phyloP scores from a whole-genome alignment of 2,888 invertebrate species.

The Volucella inanis region DNA sequence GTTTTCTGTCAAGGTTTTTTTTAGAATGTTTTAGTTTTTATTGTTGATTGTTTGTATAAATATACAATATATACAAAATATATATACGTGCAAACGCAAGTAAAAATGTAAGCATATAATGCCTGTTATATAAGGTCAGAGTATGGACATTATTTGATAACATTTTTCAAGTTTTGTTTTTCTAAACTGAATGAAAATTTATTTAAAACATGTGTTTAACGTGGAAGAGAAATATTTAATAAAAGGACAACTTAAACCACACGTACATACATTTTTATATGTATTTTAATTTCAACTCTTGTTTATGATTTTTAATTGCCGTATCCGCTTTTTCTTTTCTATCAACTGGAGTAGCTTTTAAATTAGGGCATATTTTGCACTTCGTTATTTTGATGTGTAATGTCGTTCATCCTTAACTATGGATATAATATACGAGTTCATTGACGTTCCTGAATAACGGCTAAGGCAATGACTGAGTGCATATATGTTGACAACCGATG shows the following conservation, averaged over 20 bases:
- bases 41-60: not conserved
- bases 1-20: slow-evolving; percentile 26
- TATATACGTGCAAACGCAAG: not conserved
- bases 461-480: too few species aligned
- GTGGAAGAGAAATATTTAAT: slow-evolving; percentile 63
- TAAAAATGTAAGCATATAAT: slow-evolving; percentile 49
- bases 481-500: too few species aligned
- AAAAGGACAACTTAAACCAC: slow-evolving; percentile 60
- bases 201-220: slow-evolving; percentile 52
- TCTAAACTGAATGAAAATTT: slow-evolving; percentile 21
- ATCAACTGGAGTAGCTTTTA: too few species aligned
- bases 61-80: slow-evolving; percentile 30
- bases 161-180: slow-evolving; percentile 19
- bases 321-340: too few species aligned
- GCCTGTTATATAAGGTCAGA: slow-evolving; percentile 50
- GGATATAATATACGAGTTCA: too few species aligned
- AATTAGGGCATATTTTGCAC: too few species aligned
- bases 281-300: not conserved
- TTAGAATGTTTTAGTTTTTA: slow-evolving; percentile 8
- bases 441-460: too few species aligned
- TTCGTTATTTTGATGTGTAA: too few species aligned
- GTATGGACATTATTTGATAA: slow-evolving; percentile 50
- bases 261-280: not conserved
- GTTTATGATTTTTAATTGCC: not conserved
- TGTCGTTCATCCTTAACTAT: too few species aligned